Percentiles rank a stretch among this genome's conserved stretches.
Evolutionary conservation across 2,113 vertebrate species (phyloP).

Genomic region (Tretioscincus oriximinensis): DNA sequence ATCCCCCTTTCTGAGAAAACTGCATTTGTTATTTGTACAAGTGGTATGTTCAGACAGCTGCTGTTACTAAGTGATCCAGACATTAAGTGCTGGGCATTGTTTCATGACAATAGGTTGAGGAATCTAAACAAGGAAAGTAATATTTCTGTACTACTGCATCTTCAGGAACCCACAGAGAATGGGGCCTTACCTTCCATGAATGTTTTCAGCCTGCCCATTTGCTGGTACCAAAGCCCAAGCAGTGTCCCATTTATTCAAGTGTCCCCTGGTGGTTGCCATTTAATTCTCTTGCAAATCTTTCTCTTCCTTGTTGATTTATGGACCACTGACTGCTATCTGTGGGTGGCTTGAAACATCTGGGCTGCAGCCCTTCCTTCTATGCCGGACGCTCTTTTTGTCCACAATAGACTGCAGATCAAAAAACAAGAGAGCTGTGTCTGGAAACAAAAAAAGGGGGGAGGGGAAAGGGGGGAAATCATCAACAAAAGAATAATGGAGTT

Average conservation of each 20-base stretch:
- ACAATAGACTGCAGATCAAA: not conserved
- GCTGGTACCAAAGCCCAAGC: constrained; percentile 55
- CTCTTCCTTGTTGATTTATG: constrained; percentile 65
- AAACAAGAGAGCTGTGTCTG: not conserved
- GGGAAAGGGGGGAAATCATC: not conserved
- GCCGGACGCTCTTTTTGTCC: constrained; percentile 32
- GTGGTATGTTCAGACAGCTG: constrained; percentile 7
- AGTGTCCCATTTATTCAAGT: constrained; percentile 54
- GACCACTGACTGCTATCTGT: constrained; percentile 59
- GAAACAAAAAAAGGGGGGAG: not conserved
- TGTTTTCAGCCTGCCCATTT: constrained; percentile 31
- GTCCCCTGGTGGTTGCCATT: constrained; percentile 47
- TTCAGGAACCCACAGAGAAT: constrained; percentile 54
- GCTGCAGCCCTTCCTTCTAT: constrained; percentile 42
- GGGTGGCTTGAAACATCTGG: constrained; percentile 68
- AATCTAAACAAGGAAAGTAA: constrained; percentile 45
- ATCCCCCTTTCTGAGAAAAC: rapidly evolving
- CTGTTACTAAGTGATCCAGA: constrained; percentile 29
- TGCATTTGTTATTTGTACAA: constrained; percentile 18
- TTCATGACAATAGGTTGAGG: constrained; percentile 6
- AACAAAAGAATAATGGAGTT: constrained; percentile 34
- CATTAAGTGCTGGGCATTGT: constrained; percentile 23
- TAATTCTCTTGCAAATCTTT: constrained; percentile 69
- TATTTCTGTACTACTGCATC: constrained; percentile 51
- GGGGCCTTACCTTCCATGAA: constrained; percentile 45